Evolutionary conservation across 2,113 vertebrate genomes (phyloP).

Genomic region (Axis porcinus): DNA sequence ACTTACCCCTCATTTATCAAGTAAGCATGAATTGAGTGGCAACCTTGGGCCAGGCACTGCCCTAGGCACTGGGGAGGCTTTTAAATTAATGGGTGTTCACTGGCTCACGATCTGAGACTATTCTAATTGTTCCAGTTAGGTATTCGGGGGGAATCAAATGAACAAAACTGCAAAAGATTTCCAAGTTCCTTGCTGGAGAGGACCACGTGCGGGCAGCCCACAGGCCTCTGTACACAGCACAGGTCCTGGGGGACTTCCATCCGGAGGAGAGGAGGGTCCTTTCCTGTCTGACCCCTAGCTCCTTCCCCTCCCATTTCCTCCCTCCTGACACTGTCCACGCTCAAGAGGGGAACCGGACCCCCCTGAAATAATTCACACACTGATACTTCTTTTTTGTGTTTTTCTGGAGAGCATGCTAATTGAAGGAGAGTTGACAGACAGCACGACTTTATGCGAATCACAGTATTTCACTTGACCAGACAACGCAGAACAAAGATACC

Average conservation of each 20-base stretch:
- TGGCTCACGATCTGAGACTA: neutral
- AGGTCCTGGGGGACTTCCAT: neutral
- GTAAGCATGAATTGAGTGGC: neutral
- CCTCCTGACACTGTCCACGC: neutral
- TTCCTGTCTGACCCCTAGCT: accelerated
- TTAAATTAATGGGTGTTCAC: neutral
- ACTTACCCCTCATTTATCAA: neutral
- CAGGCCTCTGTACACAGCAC: neutral
- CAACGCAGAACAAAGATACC: neutral
- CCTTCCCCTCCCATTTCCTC: neutral
- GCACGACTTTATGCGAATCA: neutral
- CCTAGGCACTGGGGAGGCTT: neutral
- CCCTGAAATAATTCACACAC: neutral
- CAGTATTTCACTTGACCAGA: neutral
- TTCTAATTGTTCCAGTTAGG: neutral
- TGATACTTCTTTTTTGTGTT: neutral
- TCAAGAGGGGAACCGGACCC: neutral
- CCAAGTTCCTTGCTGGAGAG: neutral
- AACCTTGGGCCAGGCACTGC: neutral
- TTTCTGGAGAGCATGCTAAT: neutral
- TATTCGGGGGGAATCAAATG: neutral
- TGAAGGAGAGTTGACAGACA: neutral
- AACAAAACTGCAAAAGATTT: neutral
- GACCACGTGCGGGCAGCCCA: neutral
- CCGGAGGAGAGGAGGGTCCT: neutral